Conservation (phyloP, 2,113 vertebrate genomes). For the Rhineura floridana region DNA sequence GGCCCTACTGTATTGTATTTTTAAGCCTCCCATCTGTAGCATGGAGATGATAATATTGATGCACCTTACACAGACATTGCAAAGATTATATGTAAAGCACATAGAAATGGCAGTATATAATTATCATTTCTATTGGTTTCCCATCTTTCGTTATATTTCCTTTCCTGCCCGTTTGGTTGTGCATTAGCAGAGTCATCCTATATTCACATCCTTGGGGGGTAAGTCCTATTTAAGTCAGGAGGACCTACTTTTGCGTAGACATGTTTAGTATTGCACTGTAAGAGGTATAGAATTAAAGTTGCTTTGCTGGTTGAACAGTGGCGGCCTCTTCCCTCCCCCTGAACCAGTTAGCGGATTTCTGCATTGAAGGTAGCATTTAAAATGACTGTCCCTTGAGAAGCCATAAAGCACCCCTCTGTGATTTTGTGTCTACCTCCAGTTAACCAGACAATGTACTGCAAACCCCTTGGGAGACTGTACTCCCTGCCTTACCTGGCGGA, state of each 20-base stretch:
- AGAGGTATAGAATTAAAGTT: background rate
- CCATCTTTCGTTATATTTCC: background rate
- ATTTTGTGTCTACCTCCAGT: constrained; percentile 59
- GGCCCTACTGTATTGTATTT: too few species aligned
- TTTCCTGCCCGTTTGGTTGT: background rate
- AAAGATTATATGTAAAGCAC: background rate
- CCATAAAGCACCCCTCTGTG: background rate
- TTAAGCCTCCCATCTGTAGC: background rate
- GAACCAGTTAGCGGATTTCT: background rate
- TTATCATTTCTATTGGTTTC: background rate
- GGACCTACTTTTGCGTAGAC: background rate
- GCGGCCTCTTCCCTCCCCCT: background rate
- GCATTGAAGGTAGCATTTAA: background rate
- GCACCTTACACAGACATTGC: background rate
- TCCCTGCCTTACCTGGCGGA: constrained; percentile 85
- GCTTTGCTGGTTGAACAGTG: background rate
- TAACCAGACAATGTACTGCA: constrained; percentile 77
- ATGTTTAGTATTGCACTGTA: background rate
- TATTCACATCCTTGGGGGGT: background rate
- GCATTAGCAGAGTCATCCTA: background rate
- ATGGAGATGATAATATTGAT: background rate
- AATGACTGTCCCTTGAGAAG: background rate
- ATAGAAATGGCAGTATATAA: background rate
- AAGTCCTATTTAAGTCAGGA: background rate
- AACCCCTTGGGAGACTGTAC: constrained; percentile 82